Evolutionary conservation across 2,113 vertebrate species (phyloP).

Genomic region (Ptilonorhynchus violaceus): DNA sequence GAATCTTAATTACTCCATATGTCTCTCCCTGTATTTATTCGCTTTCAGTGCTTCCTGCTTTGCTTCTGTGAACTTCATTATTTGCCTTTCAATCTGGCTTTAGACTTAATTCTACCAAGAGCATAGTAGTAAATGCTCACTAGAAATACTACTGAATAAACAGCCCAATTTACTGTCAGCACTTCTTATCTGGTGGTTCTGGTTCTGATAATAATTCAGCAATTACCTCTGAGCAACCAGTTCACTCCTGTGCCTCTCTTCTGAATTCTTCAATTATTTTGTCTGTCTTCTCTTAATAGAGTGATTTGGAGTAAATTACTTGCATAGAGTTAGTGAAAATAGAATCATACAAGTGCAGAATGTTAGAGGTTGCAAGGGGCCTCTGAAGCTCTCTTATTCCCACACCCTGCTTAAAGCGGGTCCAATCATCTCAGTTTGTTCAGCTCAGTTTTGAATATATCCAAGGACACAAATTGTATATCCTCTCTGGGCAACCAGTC

Average conservation of each 20-base stretch:
- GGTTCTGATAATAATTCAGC: slow-evolving; percentile 29
- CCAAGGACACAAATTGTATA: neutral
- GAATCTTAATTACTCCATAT: neutral
- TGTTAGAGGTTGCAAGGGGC: neutral
- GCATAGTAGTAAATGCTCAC: neutral
- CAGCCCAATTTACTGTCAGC: neutral
- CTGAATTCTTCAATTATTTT: slow-evolving; percentile 15
- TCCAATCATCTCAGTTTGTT: neutral
- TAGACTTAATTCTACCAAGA: neutral
- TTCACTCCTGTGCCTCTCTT: neutral
- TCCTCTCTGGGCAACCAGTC: neutral
- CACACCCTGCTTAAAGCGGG: neutral
- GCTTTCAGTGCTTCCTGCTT: neutral
- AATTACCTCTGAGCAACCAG: neutral
- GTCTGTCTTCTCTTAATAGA: neutral
- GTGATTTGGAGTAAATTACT: slow-evolving; percentile 13
- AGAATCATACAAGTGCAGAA: neutral
- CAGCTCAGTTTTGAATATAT: neutral
- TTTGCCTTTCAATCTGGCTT: neutral
- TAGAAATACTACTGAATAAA: slow-evolving; percentile 1
- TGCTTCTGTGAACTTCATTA: neutral
- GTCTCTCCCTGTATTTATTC: neutral
- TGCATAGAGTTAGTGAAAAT: neutral
- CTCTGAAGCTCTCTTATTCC: neutral
- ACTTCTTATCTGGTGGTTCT: neutral